Conservation (phyloP, 2,888 invertebrate genomes). For the Quadroppia sp. region DNA sequence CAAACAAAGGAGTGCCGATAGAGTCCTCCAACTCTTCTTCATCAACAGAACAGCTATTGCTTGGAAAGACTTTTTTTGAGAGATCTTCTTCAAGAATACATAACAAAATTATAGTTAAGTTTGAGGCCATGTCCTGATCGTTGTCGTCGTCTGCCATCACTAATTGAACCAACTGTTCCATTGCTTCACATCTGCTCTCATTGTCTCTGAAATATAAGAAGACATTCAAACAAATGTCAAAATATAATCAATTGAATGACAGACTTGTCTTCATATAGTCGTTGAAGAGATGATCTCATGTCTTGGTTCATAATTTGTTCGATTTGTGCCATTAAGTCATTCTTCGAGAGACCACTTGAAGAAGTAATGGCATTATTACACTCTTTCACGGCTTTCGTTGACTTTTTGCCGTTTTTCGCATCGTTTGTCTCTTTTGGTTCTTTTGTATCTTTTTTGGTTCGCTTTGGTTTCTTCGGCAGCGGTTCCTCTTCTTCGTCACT, state of each 20-base stretch:
- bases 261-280: conserved; percentile 61
- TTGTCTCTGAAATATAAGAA: conserved; percentile 52
- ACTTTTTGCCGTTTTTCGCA: conserved; percentile 35
- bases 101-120: conserved; percentile 61
- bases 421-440: not conserved
- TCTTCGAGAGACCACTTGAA: conserved; percentile 40
- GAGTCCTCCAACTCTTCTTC: conserved; percentile 65
- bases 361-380: not conserved
- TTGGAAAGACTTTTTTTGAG: conserved; percentile 56
- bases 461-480: conserved; percentile 48
- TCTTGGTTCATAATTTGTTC: conserved; percentile 59
- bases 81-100: conserved; percentile 59
- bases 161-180: conserved; percentile 63
- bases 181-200: conserved; percentile 60
- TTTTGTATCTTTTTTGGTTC: not conserved
- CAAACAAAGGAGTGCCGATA: conserved; percentile 76
- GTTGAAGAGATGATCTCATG: conserved; percentile 57
- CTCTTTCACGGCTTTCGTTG: conserved; percentile 1
- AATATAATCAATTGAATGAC: conserved; percentile 50
- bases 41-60: conserved; percentile 51
- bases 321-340: conserved; percentile 54
- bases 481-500: conserved; percentile 76
- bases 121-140: conserved; percentile 56
- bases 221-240: conserved; percentile 4
- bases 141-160: conserved; percentile 63